Evolutionary conservation across 2,113 vertebrate species (phyloP).

Genomic region (Syngnathus floridae): DNA sequence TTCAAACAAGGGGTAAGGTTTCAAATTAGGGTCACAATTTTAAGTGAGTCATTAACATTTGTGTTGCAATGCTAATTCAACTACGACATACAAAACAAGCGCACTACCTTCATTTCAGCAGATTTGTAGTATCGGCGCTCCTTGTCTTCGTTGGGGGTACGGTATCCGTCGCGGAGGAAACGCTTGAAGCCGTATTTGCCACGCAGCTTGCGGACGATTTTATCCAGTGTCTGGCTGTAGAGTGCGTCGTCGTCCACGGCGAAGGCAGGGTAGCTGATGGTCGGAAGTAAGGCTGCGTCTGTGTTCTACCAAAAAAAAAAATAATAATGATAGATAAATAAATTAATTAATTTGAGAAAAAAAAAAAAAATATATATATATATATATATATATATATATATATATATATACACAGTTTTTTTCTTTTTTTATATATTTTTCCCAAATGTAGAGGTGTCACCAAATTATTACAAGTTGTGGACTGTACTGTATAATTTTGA

Average conservation of each 20-base stretch:
- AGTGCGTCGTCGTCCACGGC: conserved; percentile 92
- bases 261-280: conserved; percentile 94
- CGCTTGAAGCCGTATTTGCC: conserved; percentile 94
- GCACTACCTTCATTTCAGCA: conserved; percentile 96
- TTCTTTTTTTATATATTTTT: no score
- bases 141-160: conserved; percentile 87
- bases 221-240: conserved; percentile 88
- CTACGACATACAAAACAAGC: background rate
- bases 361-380: no score
- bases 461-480: background rate
- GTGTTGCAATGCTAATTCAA: background rate
- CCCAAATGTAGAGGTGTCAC: no score
- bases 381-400: no score
- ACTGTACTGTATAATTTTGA: background rate
- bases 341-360: no score
- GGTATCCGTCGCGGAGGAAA: conserved; percentile 89
- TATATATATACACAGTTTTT: no score
- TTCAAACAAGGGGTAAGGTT: background rate
- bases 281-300: conserved; percentile 88
- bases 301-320: conserved; percentile 76
- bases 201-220: conserved; percentile 86
- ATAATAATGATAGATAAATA: no score
- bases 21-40: background rate
- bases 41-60: background rate
- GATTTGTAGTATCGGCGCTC: conserved; percentile 86